These are phyloP conservation scores for Temnothorax ravouxi DNA, from an alignment of 2,888 invertebrate genomes.

Conservation along the genomic window DNA sequence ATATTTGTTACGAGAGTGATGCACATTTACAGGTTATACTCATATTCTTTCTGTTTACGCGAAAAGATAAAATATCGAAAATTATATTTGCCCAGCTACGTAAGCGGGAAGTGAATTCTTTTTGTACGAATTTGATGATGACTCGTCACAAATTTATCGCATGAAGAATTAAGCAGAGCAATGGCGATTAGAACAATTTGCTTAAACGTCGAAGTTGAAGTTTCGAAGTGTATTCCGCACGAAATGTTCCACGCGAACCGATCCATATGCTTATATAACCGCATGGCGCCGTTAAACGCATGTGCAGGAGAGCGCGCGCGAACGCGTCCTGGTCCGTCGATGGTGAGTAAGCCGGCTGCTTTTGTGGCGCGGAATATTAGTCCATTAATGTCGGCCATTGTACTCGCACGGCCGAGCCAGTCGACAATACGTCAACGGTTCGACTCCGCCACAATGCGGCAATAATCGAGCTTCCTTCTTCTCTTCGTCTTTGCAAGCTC, in stretches of 20 bases:
- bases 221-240: not conserved
- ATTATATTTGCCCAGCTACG: not conserved
- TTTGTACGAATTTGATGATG: not conserved
- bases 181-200: slow-evolving; percentile 3
- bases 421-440: slow-evolving; percentile 79
- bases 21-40: not conserved
- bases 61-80: not conserved
- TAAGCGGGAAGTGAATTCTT: not conserved
- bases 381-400: slow-evolving; percentile 77
- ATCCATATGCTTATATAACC: slow-evolving; percentile 25
- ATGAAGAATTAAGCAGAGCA: not conserved
- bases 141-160: not conserved
- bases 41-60: not conserved
- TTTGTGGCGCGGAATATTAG: slow-evolving; percentile 77
- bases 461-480: slow-evolving; percentile 77
- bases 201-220: not conserved
- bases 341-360: slow-evolving; percentile 68
- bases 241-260: slow-evolving; percentile 15
- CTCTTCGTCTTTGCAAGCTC: slow-evolving; percentile 71
- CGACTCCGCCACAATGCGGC: slow-evolving; percentile 78
- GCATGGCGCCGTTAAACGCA: slow-evolving; percentile 63
- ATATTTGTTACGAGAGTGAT: not conserved
- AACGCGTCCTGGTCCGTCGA: slow-evolving; percentile 56
- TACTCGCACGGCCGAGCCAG: slow-evolving; percentile 66
- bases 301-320: slow-evolving; percentile 55